phyloP scores from a whole-genome alignment of 2,888 invertebrate species.

The Megamerina dolium region DNA sequence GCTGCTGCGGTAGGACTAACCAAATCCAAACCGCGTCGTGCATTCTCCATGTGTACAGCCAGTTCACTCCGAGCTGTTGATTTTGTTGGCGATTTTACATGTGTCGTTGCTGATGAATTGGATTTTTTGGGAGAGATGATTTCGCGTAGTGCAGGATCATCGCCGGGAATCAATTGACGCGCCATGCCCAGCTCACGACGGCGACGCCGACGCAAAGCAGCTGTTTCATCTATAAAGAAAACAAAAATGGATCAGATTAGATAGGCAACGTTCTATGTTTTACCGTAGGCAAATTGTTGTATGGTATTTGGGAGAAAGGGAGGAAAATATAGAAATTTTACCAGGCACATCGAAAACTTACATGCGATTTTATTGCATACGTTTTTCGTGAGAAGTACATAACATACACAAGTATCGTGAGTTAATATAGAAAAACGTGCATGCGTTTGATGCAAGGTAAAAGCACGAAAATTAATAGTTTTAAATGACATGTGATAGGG shows the following conservation, averaged over 20 bases:
- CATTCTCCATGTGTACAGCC: conserved; percentile 36
- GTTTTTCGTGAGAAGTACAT: conserved; percentile 20
- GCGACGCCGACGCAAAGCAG: conserved; percentile 40
- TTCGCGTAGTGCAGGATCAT: conserved; percentile 38
- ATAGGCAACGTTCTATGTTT: too few species aligned
- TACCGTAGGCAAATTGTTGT: too few species aligned
- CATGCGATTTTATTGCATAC: conserved; percentile 9
- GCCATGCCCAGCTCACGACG: conserved; percentile 46
- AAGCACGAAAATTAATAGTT: too few species aligned
- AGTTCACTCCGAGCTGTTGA: conserved; percentile 29
- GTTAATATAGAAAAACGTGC: conserved; percentile 24
- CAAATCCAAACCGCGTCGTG: conserved; percentile 30
- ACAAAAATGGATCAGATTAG: too few species aligned
- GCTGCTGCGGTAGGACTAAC: conserved; percentile 18
- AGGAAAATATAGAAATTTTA: too few species aligned
- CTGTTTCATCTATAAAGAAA: conserved; percentile 46
- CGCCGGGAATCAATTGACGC: conserved; percentile 40
- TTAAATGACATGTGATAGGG: too few species aligned
- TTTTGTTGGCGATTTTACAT: conserved; percentile 12
- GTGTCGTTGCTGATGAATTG: not conserved
- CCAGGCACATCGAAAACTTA: too few species aligned
- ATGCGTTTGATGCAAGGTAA: conserved; percentile 18
- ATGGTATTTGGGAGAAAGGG: too few species aligned
- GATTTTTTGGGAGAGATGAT: conserved; percentile 31
- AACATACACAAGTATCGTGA: conserved; percentile 31